Base-by-base conservation (phyloP, 2,888 invertebrate species). In the Zootermopsis nevadensis region DNA sequence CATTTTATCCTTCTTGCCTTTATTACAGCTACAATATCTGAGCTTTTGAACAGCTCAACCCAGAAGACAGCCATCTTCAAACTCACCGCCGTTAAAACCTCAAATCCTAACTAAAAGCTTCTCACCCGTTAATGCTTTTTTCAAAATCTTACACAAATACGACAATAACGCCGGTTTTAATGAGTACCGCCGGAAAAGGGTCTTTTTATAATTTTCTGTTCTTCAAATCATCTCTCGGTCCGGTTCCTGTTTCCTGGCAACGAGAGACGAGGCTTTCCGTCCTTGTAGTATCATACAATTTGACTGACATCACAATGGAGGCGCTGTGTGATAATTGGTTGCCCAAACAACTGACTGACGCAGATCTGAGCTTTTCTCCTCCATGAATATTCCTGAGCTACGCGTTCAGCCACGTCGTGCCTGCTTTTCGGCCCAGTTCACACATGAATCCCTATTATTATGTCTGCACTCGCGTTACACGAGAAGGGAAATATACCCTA, bases 311-410 rank as follows among this genome's bases (percentile, higher is more conserved):
- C 15, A 79, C 79, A 79, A 79, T 79, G 79, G 66, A 66, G 27
- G 79, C 79, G 31, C 74, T 38, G 66, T 66, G 83, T 79, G 77
- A 83, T 83, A 83, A 83, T 83, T 83, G 79, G 83, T 79, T 79
- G 69, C 67, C 55, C 77, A 77, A 79, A 83, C 83, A 79, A 83
- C 83, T 33, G 74, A 74, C 8, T 38, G 74, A 74, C 74, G 74
- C 38, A 38, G 24, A 31, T 69, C 69, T 69, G 24, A 33, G n/a
- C 33, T 35, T 74, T 33, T 33, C 33, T 33, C 33, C 69, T 33
- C 74, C 38, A 74, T 74, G 74, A 74, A 74, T 74, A 74, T 74
- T 74, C 74, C 74, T 69, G 35, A 38, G 74, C 42, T 74, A 1
- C 69, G 35, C 69, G 33, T 33, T 33, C 33, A 33, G 33, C 33